A percentile compares a stretch with the other conserved stretches of the same genome.
Evolutionary conservation across 2,888 invertebrate genomes (phyloP).

Genomic region (Colletes collaris): DNA sequence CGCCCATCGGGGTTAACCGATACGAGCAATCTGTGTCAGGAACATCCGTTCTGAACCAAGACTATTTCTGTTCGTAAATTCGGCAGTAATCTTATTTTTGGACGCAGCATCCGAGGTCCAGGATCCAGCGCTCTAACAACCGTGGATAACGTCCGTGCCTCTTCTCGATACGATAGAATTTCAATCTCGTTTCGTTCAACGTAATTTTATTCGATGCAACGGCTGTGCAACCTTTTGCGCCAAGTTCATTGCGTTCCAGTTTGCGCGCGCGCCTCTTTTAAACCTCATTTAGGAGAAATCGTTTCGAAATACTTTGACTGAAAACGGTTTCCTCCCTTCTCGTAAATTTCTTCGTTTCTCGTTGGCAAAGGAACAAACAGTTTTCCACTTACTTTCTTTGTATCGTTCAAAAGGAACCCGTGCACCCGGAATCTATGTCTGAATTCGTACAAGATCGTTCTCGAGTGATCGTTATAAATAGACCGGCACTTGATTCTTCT

Average conservation of each 20-base stretch:
- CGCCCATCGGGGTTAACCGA: constrained; percentile 36
- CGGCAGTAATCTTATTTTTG: constrained; percentile 78
- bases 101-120: constrained; percentile 74
- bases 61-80: constrained; percentile 80
- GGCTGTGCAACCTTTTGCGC: neutral
- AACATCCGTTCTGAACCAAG: constrained; percentile 62
- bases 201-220: neutral
- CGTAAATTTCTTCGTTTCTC: too few species aligned
- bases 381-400: constrained; percentile 1
- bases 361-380: too few species aligned
- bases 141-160: constrained; percentile 22
- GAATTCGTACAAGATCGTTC: constrained; percentile 15
- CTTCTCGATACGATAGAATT: constrained; percentile 12
- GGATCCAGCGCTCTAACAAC: constrained; percentile 68
- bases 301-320: neutral
- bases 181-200: neutral
- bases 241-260: neutral
- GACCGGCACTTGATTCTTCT: constrained; percentile 36
- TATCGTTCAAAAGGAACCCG: neutral
- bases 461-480: constrained; percentile 50
- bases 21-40: constrained; percentile 63
- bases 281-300: neutral
- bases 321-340: neutral
- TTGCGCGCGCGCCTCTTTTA: neutral
- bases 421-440: constrained; percentile 14